Base-by-base conservation (phyloP, 2,797 vertebrate genomes). In the Gallinago solitaria region DNA sequence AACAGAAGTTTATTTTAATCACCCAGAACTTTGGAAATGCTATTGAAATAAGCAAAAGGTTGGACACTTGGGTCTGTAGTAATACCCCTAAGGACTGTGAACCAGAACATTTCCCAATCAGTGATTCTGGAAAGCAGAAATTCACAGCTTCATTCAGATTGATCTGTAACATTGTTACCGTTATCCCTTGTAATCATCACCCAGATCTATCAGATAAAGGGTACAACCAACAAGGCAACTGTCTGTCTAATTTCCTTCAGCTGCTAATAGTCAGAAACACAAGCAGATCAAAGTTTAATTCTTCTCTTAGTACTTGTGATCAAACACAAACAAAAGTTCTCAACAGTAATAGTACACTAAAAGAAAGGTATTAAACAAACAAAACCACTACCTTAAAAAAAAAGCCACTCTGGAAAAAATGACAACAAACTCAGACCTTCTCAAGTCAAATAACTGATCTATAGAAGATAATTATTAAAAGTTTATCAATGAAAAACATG, bases 361-460 rank as follows among this genome's bases (percentile, higher is more conserved):
- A 74, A 67, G 43, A 39, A 18, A 82, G 7, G 27, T 1, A 32
- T 3, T 45, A 60, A 69, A 60, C 5, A 70, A 90, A 71, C 5
- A 78, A 88, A 85, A 4, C 7, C 11, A 88, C 1, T 2, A 43
- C 0, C 1, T 12, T 27, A 39, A 71, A 60, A 60, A 53, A 59
- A 90, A 56, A 67, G 6, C 8, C 28, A 3, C 63, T 68, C 39
- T 50, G 8, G 16, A 90, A n/a, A 50, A 68, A 19, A 78, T 6
- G 6, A 50, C 1, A 1, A 59, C 11, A 78, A 75, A 47, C 35
- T 87, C 35, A 3, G 6, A 57, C 12, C 10, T 25, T 48, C 16
- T 6, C 1, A 53, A 59, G 23, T 14, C 1, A 77, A 50, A 35
- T 4, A 68, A 63, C 0, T 2, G 37, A 50, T 33, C 23, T 25